Evolutionary conservation across 2,888 invertebrate genomes (phyloP).

Genomic region (Drosophila ezoana): DNA sequence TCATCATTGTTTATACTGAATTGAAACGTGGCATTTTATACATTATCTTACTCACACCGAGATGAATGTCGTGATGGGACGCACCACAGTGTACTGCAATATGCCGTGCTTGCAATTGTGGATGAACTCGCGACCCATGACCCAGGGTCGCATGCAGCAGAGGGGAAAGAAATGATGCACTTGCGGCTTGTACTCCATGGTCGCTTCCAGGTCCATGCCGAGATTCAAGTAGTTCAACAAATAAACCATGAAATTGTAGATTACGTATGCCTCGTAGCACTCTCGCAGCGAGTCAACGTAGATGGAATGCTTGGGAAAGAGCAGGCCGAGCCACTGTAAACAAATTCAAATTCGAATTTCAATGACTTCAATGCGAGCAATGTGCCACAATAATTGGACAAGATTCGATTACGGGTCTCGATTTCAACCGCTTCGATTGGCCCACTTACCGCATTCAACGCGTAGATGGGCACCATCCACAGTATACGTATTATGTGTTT

Average conservation of each 20-base stretch:
- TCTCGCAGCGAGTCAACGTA: slow-evolving; percentile 97
- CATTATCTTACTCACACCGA: slow-evolving; percentile 90
- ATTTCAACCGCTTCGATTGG: slow-evolving; percentile 32
- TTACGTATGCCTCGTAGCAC: slow-evolving; percentile 99
- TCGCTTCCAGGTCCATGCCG: slow-evolving; percentile 93
- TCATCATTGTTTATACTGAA: neutral
- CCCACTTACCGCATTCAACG: slow-evolving; percentile 93
- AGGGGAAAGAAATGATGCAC: slow-evolving; percentile 95
- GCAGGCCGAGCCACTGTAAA: slow-evolving; percentile 88
- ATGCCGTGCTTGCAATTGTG: slow-evolving; percentile 98
- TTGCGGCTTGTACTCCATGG: slow-evolving; percentile 92
- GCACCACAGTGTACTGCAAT: slow-evolving; percentile 96
- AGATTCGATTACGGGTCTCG: slow-evolving; percentile 20
- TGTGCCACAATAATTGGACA: neutral
- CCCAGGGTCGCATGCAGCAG: slow-evolving; percentile 96
- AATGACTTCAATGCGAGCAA: slow-evolving; percentile 1
- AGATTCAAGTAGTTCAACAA: slow-evolving; percentile 95
- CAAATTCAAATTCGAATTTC: neutral
- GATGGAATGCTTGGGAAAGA: slow-evolving; percentile 94
- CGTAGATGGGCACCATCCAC: slow-evolving; percentile 99
- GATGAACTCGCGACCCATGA: slow-evolving; percentile 96
- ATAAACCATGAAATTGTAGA: slow-evolving; percentile 98
- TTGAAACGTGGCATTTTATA: slow-evolving; percentile 3
- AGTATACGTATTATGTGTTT: slow-evolving; percentile 97
- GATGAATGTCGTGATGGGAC: slow-evolving; percentile 95